Base-by-base conservation (phyloP, 2,888 invertebrate genomes). In the Euspilapteryx auroguttella region DNA sequence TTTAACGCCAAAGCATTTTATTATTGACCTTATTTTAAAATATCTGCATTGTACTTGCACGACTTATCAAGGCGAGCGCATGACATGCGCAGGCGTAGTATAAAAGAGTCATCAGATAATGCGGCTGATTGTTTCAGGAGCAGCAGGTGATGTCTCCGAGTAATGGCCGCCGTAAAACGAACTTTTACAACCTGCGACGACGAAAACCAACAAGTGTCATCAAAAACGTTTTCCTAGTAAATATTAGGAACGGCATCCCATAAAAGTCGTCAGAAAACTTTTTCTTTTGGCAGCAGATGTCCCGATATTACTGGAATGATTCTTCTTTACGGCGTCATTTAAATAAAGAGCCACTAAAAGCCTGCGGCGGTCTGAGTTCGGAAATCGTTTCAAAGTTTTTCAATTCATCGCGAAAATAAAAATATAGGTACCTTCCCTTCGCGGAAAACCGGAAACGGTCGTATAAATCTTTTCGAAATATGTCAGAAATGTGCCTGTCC, bases 261-360 rank as follows among this genome's bases (percentile, higher is more conserved):
- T 64, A 66, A 66, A 66, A 62, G 61, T 45, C 49, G 50, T 40
- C 52, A 49, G 51, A 41, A 44, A 57, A 65, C 63, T 50, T 63
- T 62, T 47, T 49, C 50, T 62, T 55, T 45, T 34, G 50, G 55
- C 57, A 50, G 62, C 66, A 66, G 66, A 59, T 68, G 66, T 52
- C 55, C 45, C 45, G 53, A 56, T 61, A 58, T 65, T 62, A 56
- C 42, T 48, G 48, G 44, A 41, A 41, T 53, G 53, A 55, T 58
- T 56, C 54, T 55, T 58, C 57, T 65, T 68, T 66, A 68, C 58
- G 61, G 39, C 49, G 49, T 51, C 53, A 62, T 66, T 68, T 64
- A 59, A 64, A 59, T 65, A 62, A 63, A 54, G 54, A 54, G 43
- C 49, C 50, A 47, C 49, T 54, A 47, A 55, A 47, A 50, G 40